Evolutionary conservation across 1,140 invertebrate genomes (phyloP), one percentile per base, ranked within the genome.

Genomic region (Aricia agestis): DNA sequence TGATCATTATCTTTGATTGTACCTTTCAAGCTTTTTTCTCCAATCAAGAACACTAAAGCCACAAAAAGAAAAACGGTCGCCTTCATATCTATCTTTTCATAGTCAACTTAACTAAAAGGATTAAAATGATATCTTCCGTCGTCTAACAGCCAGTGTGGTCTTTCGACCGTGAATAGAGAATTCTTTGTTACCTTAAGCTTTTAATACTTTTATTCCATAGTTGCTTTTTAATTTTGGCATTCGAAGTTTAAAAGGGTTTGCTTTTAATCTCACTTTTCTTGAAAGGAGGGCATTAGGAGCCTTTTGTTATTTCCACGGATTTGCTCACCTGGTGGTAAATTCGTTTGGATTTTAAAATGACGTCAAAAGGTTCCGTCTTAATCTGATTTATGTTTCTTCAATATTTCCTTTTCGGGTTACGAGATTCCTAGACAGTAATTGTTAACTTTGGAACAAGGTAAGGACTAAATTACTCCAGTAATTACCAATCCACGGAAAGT

Each of bases 101-200:
- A 88, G 86, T 82, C 85, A 88, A 90, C 88, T 90, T 89, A 89
- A 86, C 86, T 90, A 91, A 91, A 91, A 89, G 89, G 89, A 91
- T 91, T 91, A 90, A 89, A 89, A 90, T 88, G 83, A 90, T 88
- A 88, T 85, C 86, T 87, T 90, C 86, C 84, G 84, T 83, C 83
- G 79, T 85, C 84, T 85, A 83, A 84, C 86, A 86, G 78, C 82
- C 81, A 85, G 89, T 91, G 89, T 89, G 89, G 89, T 90, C 89
- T 78, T 65, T 79, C 70, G 74, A 90, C 80, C 89, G 83, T 88
- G 83, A 91, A 91, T 84, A 82, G 78, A 82, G 78, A 82, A 78
- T 75, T 82, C 83, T 79, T 91, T 91, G 87, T 90, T 90, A 87
- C 84, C 80, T 85, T 90, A 91, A 91, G 85, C 84, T 82, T 78